Base-by-base conservation (phyloP, 2,888 invertebrate genomes). In the Dasysyrphus tricinctus region DNA sequence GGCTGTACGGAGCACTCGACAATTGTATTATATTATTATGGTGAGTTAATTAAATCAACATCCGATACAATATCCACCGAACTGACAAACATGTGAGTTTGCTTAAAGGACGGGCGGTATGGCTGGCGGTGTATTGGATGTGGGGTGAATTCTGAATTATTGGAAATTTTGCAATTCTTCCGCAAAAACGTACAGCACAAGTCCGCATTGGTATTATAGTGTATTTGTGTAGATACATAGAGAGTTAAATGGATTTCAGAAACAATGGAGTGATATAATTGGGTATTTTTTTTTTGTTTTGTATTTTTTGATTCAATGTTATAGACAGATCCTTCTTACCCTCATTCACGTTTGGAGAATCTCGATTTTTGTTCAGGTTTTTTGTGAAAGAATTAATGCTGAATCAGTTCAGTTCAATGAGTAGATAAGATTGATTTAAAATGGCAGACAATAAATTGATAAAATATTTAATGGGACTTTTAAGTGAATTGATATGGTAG, bases 361-460 rank as follows among this genome's bases (percentile, higher is more conserved):
- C 47, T 47, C 37, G n/a, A 51, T 59, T 73, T 32, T 19, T n/a
- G n/a, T n/a, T n/a, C n/a, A n/a, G n/a, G n/a, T n/a, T n/a, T 14
- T 37, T 77, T 47, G 5, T 1, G 7, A 34, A 57, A 11, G 72
- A 79, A 78, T 74, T 81, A 70, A 80, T 69, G 80, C 70, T 73
- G 86, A 78, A 74, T 74, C 78, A 82, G 77, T 76, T 82, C 74
- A 75, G 74, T 81, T 82, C 57, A 74, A 59, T 72, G 86, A 75
- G 82, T 59, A 70, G 75, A 86, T 79, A 72, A 82, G 59, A 86
- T 75, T 82, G 82, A 82, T 86, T 79, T 75, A 51, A 75, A 86
- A 86, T 75, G 75, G 75, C 75, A 70, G 75, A 89, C 88, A 84
- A 90, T 89, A 89, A 89, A 90, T 89, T 90, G 89, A 88, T 89